Evolutionary conservation across 1,140 invertebrate genomes (phyloP), one percentile per base, ranked within the genome.

Genomic region (Mya arenaria): DNA sequence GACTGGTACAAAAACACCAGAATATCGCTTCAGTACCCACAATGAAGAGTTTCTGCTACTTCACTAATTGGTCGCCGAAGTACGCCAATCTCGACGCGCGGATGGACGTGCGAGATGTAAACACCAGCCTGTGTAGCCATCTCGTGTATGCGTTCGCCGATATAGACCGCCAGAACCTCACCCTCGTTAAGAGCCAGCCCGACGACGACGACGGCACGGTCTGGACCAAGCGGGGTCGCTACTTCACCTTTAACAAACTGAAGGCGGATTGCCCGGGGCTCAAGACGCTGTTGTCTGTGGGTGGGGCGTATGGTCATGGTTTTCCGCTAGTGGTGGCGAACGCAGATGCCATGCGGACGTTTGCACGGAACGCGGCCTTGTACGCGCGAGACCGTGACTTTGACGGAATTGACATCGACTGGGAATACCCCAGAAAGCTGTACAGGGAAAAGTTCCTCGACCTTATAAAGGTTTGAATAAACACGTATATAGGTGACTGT

Each of bases 341-440:
- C 17, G 32, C 66, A 25, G 52, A 80, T 10, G 85, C 60, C 13
- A 84, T 87, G 60, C 60, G 71, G 23, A 55, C 60, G 28, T 91
- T 91, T 74, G 81, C 84, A 25, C 58, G 83, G 34, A 83, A 89
- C 62, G 95, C 96, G 25, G 94, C 98, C 17, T 96, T 96, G 92
- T 99, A 98, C 91, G 94, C 99, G 60, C 94, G 97, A 73, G 96
- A 97, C 89, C 97, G 98, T 91, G 96, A 97, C 88, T 99, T 99
- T 90, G 97, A 99, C 92, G 98, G 98, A 8, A 94, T 99, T 32
- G 98, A 99, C 93, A 93, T 99, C 84, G 97, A 98, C 91, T 99
- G 97, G 97, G 97, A 98, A 91, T 98, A 98, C 93, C 98, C 98
- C 5, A 62, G 23, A 13, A 48, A 78, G n/a, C 30, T 19, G 5